phyloP scores from a whole-genome alignment of 2,888 invertebrate species.

The Synanthedon myopaeformis region DNA sequence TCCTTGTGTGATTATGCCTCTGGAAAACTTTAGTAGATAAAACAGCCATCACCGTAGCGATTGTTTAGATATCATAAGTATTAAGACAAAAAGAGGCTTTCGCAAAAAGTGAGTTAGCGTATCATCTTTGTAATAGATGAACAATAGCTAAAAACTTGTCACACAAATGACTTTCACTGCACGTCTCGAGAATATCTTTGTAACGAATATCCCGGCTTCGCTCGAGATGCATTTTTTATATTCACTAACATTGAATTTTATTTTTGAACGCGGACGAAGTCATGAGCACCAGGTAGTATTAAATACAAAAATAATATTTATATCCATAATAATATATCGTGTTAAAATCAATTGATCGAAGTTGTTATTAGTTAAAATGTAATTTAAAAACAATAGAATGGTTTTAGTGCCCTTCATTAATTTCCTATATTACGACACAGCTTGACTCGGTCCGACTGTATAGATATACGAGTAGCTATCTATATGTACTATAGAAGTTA shows the following conservation, averaged over 20 bases:
- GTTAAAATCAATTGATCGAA: too few relatives aligned
- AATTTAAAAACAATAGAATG: not conserved
- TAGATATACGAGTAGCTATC: too few relatives aligned
- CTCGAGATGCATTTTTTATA: too few relatives aligned
- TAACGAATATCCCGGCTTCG: slow-evolving; percentile 10
- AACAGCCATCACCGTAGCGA: too few relatives aligned
- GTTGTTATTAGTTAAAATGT: not conserved
- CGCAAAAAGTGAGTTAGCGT: not conserved
- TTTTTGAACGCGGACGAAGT: too few relatives aligned
- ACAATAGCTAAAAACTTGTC: slow-evolving; percentile 22
- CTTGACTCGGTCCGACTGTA: not conserved
- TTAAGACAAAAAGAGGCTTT: not conserved
- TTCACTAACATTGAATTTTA: too few relatives aligned
- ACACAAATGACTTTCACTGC: slow-evolving; percentile 27
- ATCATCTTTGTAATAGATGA: slow-evolving; percentile 13
- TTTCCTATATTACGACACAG: slow-evolving; percentile 13
- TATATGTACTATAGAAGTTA: slow-evolving; percentile 5
- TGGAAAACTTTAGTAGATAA: too few relatives aligned
- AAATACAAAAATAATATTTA: too few relatives aligned
- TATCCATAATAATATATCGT: too few relatives aligned
- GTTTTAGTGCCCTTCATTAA: slow-evolving; percentile 1
- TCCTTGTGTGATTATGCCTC: too few relatives aligned
- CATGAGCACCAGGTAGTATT: too few relatives aligned
- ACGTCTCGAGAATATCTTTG: slow-evolving; percentile 18
- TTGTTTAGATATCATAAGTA: not conserved